These are phyloP conservation scores for Wasmannia auropunctata DNA, from an alignment of 1,140 invertebrate genomes.

Conservation along the genomic window DNA sequence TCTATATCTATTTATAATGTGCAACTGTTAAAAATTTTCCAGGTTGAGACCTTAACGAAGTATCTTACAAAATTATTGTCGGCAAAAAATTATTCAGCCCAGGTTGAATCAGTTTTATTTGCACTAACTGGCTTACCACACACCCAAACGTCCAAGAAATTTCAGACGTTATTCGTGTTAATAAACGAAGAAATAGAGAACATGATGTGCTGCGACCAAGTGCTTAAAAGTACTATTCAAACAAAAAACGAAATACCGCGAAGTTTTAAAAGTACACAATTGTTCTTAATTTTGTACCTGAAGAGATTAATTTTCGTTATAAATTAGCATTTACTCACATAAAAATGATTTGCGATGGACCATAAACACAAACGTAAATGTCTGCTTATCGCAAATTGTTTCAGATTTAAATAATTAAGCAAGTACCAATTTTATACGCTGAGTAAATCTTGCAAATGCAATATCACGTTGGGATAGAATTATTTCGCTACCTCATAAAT, in stretches of 20 bases:
- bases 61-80: background rate
- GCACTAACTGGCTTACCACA: background rate
- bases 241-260: too few species aligned
- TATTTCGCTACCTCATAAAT: constrained; percentile 29
- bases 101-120: background rate
- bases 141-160: background rate
- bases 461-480: background rate
- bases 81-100: background rate
- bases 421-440: background rate
- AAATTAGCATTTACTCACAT: background rate
- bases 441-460: background rate
- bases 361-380: background rate
- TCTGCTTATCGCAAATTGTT: background rate
- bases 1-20: background rate
- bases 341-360: background rate
- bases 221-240: constrained; percentile 17
- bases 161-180: constrained; percentile 11
- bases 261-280: background rate
- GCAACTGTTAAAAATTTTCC: background rate
- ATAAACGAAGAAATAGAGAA: constrained; percentile 36
- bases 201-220: background rate
- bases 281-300: background rate
- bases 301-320: background rate
- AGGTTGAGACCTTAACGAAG: constrained; percentile 25
- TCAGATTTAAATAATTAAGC: constrained; percentile 15